Base-by-base conservation (phyloP, 2,797 vertebrate genomes). In the Phalloptychus januarius region DNA sequence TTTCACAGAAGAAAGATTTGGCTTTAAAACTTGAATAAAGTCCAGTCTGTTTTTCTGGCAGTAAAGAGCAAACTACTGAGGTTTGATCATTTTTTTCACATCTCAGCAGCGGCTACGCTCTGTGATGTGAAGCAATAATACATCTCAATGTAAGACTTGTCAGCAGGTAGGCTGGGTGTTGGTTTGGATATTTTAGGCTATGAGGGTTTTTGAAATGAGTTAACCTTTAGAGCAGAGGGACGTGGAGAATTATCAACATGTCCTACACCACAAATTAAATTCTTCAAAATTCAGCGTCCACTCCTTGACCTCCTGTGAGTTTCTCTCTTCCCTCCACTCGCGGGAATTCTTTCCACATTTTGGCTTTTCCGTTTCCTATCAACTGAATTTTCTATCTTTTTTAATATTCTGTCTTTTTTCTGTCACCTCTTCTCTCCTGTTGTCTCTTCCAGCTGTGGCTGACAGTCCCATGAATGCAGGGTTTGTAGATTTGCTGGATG, bases 231-330 rank as follows among this genome's bases (percentile, higher is more conserved):
- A 67, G 46, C 76, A 74, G 77, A 42, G 56, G 70, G 72, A 80
- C 8, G 40, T 10, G 42, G 8, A 77, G 40, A 42, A 84, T 80
- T 52, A 84, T 82, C 71, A 78, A 79, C 72, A 48, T 45, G 78
- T 83, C 75, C 77, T 71, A 67, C 54, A 76, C 75, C 70, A 50
- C 71, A 85, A 80, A 86, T 90, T 76, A 83, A 86, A 80, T 84
- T 76, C 71, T 76, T 63, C 52, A 72, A 83, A 48, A 65, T 52
- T 73, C 75, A 28, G 4, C 67, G 11, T 40, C 71, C 31, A 77
- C 38, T 73, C 76, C 52, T 72, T 33, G 25, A 87, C 85, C 85
- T 74, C 69, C 13, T 4, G 16, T 61, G 67, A n/a, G 71, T 78
- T 70, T 61, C 71, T 72, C 11, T 28, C 45, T 45, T 18, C 61